Evolutionary conservation across 2,888 invertebrate genomes (phyloP).

Genomic region (Microplitis manilae): DNA sequence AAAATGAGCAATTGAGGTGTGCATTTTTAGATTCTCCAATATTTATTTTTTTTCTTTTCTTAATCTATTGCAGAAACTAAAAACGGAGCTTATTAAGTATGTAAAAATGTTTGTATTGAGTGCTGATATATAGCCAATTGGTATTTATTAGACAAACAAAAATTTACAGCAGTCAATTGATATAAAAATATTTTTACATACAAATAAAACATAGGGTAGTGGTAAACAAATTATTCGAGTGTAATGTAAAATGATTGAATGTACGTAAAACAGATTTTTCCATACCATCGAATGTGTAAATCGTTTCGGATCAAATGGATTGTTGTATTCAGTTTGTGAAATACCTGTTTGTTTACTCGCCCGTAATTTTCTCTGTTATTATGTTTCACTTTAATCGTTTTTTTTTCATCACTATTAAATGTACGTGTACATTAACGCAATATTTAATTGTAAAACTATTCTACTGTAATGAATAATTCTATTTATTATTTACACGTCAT

Average conservation of each 20-base stretch:
- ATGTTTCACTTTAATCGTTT: conserved; percentile 15
- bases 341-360: conserved; percentile 18
- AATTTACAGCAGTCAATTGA: background rate
- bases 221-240: background rate
- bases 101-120: background rate
- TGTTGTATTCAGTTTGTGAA: background rate
- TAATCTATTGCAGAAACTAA: too few relatives aligned
- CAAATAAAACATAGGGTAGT: background rate
- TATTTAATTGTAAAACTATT: conserved; percentile 17
- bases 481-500: conserved; percentile 6
- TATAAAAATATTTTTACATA: background rate
- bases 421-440: background rate
- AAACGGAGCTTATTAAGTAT: background rate
- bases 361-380: conserved; percentile 23
- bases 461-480: background rate
- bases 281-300: conserved; percentile 33
- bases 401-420: background rate
- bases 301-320: conserved; percentile 25
- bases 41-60: too few relatives aligned
- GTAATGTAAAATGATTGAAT: background rate
- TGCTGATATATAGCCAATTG: background rate
- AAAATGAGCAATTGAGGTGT: too few relatives aligned
- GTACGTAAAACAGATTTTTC: conserved; percentile 13
- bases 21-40: too few relatives aligned
- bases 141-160: background rate